phyloP scores from a whole-genome alignment of 2,888 invertebrate genomes.

The Drosophila nr. fundita region DNA sequence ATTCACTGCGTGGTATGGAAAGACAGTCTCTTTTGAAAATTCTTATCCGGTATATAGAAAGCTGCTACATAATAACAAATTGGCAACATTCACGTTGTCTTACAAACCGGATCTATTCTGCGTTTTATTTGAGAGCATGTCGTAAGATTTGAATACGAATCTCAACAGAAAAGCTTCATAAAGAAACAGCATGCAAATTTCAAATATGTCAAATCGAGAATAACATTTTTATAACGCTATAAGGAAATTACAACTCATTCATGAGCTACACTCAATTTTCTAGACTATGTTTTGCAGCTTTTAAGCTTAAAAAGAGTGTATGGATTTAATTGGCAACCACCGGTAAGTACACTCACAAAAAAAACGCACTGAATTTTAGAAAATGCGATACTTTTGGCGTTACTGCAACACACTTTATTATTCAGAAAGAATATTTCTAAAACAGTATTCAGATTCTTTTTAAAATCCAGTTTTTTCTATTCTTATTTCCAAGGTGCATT shows the following conservation, averaged over 20 bases:
- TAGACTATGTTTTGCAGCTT: neutral
- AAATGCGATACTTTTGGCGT: too few relatives aligned
- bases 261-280: neutral
- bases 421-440: neutral
- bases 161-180: neutral
- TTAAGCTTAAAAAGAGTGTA: constrained; percentile 22
- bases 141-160: constrained; percentile 1
- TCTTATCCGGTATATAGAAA: constrained; percentile 21
- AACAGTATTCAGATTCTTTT: neutral
- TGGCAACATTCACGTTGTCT: constrained; percentile 4
- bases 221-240: neutral
- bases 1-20: neutral
- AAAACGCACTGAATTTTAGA: neutral
- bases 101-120: constrained; percentile 28
- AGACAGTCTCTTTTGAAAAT: constrained; percentile 30
- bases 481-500: neutral
- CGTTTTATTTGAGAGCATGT: constrained; percentile 10
- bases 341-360: too few relatives aligned
- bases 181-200: neutral
- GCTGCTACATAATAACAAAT: constrained; percentile 3
- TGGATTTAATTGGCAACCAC: constrained; percentile 7
- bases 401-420: too few relatives aligned
- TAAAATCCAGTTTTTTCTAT: neutral
- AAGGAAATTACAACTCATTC: neutral
- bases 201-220: neutral